Evolutionary conservation across 1,140 invertebrate species (phyloP).

Genomic region (Halictus rubicundus): DNA sequence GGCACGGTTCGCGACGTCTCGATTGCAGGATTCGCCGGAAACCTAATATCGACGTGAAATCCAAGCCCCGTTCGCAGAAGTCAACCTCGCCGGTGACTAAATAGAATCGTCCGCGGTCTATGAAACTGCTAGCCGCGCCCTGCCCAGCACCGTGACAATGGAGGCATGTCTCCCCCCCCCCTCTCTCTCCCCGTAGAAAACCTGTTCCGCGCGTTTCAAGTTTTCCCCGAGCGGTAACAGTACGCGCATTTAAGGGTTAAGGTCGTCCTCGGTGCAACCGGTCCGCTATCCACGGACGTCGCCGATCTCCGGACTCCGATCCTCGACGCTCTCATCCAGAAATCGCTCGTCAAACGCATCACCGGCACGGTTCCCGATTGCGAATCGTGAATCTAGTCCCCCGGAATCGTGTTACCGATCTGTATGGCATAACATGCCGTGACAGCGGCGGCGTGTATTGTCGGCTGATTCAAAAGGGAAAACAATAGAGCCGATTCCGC

Average conservation of each 20-base stretch:
- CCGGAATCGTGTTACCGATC: background rate
- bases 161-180: background rate
- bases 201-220: slow-evolving; percentile 47
- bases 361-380: too few relatives aligned
- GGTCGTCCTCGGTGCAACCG: slow-evolving; percentile 44
- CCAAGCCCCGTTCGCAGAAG: slow-evolving; percentile 4
- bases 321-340: slow-evolving; percentile 1
- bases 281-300: slow-evolving; percentile 37
- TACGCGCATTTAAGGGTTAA: slow-evolving; percentile 55
- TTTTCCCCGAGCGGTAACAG: slow-evolving; percentile 49
- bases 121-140: slow-evolving; percentile 44
- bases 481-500: slow-evolving; percentile 11
- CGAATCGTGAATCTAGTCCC: background rate
- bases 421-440: background rate
- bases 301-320: slow-evolving; percentile 4
- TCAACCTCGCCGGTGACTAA: slow-evolving; percentile 6
- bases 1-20: background rate
- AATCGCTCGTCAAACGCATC: background rate
- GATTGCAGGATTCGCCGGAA: slow-evolving; percentile 1
- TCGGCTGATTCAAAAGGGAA: background rate
- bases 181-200: slow-evolving; percentile 23
- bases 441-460: background rate
- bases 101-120: slow-evolving; percentile 29
- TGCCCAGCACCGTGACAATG: slow-evolving; percentile 37
- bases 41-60: slow-evolving; percentile 42